These are phyloP conservation scores for Choloepus hoffmanni DNA, from an alignment of 2,113 vertebrate genomes.

Conservation along the genomic window DNA sequence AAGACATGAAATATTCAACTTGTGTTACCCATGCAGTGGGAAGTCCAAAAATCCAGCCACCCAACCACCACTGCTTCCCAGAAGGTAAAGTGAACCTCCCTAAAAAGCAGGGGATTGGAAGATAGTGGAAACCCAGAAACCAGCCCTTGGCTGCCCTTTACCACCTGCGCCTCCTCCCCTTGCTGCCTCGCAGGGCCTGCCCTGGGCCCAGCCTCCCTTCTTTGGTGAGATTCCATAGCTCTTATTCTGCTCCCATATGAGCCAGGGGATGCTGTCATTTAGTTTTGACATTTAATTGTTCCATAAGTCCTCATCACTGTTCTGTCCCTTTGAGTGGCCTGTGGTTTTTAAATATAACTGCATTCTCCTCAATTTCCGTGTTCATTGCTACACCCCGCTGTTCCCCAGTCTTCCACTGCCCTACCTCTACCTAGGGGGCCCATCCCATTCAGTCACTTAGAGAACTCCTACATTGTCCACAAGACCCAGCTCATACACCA, in stretches of 20 bases:
- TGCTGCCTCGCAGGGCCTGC: neutral
- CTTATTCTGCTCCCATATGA: neutral
- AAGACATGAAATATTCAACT: neutral
- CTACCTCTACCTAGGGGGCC: neutral
- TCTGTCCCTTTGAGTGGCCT: neutral
- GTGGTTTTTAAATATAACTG: neutral
- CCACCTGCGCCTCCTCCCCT: neutral
- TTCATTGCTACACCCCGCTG: fast-evolving
- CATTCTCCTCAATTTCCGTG: neutral
- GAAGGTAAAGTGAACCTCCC: neutral
- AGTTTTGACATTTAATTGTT: neutral
- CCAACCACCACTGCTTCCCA: neutral
- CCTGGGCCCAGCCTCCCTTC: neutral
- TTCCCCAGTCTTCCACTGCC: neutral
- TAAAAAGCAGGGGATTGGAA: neutral
- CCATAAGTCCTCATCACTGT: neutral
- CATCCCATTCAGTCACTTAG: neutral
- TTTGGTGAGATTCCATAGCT: neutral
- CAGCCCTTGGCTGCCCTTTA: neutral
- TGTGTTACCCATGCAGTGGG: fast-evolving
- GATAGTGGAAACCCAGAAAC: neutral
- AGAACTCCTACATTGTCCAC: neutral
- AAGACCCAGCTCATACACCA: constrained; percentile 2
- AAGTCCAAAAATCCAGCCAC: neutral
- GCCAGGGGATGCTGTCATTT: neutral